Evolutionary conservation across 2,888 invertebrate genomes (phyloP).

Genomic region (Eilema griseolum): DNA sequence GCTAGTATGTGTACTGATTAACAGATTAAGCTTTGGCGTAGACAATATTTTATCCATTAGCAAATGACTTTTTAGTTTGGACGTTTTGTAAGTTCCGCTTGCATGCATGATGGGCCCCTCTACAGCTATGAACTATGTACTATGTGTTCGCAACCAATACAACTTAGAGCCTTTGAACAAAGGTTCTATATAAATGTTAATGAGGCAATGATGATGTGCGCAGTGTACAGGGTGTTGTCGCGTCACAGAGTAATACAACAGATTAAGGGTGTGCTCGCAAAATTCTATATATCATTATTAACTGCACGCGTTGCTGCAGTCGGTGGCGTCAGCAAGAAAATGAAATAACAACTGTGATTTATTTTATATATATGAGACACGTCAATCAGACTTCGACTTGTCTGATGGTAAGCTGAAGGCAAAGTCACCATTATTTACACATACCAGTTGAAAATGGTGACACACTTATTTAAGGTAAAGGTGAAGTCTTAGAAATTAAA

Average conservation of each 20-base stretch:
- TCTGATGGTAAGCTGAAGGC: constrained; percentile 45
- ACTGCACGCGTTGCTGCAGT: constrained; percentile 49
- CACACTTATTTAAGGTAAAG: too few species aligned
- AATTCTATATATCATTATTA: constrained; percentile 64
- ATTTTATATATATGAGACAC: constrained; percentile 9
- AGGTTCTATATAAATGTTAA: constrained; percentile 22
- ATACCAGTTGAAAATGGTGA: too few species aligned
- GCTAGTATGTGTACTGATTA: too few species aligned
- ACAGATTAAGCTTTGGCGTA: too few species aligned
- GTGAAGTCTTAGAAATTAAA: too few species aligned
- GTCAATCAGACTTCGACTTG: too few species aligned
- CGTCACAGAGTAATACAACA: constrained; percentile 53
- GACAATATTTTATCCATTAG: too few species aligned
- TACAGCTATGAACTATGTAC: too few species aligned
- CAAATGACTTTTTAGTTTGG: too few species aligned
- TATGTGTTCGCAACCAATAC: background rate
- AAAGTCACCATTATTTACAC: too few species aligned
- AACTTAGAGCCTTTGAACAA: constrained; percentile 11
- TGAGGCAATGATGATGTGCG: constrained; percentile 23
- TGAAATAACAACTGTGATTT: constrained; percentile 24
- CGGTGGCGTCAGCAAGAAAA: constrained; percentile 32
- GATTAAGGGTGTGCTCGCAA: constrained; percentile 60
- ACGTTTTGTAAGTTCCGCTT: too few species aligned
- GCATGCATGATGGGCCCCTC: too few species aligned
- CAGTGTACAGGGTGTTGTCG: constrained; percentile 34